Base-by-base conservation (phyloP, 92 coral and sea anemone species). In the Paragorgia papillata region DNA sequence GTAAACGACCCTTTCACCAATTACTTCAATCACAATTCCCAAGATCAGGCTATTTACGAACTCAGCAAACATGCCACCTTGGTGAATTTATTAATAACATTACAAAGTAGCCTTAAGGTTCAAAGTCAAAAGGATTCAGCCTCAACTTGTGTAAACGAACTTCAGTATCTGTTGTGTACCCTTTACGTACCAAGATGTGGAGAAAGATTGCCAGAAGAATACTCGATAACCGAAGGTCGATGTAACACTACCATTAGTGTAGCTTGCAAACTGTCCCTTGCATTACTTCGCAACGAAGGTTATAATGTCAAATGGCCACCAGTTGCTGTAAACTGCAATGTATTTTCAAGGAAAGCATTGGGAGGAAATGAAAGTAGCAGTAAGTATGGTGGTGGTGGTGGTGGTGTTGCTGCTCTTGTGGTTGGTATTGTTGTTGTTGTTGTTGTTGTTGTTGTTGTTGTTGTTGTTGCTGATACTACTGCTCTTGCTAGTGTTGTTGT, bases 231-330 rank as follows among this genome's bases (percentile, higher is more conserved):
- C 9, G n/a, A 22, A 19, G 1, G 35, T 44, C 37, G 27, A 6
- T 67, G 74, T 26, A 31, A 25, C 25, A 44, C 44, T n/a, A 48
- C 40, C 14, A 33, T 67, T 67, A 35, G 39, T 27, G 24, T 9
- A 8, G 21, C 49, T 32, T 67, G 74, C 20, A 12, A 7, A 13
- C 6, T 39, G 6, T 21, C 57, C 15, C 43, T 67, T 20, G 6
- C 9, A 7, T 20, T 43, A 25, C 33, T 67, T 10, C 37, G 37
- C 26, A 25, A 22, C 21, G 32, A 33, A 25, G 74, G 74, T 17
- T 67, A 67, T 31, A 31, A 25, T 20, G 22, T 67, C 10, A 24
- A 53, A 9, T 67, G 74, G 74, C 74, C 74, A 18, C 74, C 74
- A 43, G 74, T 44, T 26, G 0, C 49, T 1, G 57, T 67, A 27